Evolutionary conservation across 2,797 vertebrate species (phyloP).

Genomic region (Rhincodon typus): DNA sequence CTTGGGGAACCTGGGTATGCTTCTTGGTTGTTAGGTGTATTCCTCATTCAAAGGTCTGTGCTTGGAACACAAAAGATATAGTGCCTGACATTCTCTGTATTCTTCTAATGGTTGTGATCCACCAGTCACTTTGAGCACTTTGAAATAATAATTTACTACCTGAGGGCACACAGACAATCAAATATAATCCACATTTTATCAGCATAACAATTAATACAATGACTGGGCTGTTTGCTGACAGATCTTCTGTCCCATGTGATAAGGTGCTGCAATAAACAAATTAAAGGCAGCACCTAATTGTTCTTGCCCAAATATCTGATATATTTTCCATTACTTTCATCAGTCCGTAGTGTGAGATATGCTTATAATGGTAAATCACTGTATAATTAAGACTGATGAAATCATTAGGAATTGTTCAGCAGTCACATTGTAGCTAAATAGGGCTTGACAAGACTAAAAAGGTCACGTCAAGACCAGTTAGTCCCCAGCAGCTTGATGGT

Average conservation of each 20-base stretch:
- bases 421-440: conserved; percentile 61
- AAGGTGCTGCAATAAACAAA: conserved; percentile 47
- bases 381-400: conserved; percentile 72
- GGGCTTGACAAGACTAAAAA: conserved; percentile 65
- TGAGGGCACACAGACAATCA: not conserved
- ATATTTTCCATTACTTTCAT: conserved; percentile 56
- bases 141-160: not conserved
- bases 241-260: not conserved
- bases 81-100: not conserved
- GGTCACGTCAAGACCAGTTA: conserved; percentile 68
- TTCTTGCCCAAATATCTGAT: conserved; percentile 53
- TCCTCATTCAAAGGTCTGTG: not conserved
- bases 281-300: conserved; percentile 52
- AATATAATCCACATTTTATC: not conserved
- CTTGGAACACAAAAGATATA: not conserved
- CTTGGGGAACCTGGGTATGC: no score
- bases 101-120: not conserved
- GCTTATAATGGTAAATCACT: conserved; percentile 39
- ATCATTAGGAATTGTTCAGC: conserved; percentile 67
- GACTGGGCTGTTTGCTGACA: not conserved
- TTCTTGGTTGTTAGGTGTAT: not conserved
- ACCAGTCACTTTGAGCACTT: not conserved
- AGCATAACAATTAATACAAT: not conserved
- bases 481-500: conserved; percentile 58
- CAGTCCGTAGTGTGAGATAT: conserved; percentile 17